Conservation (phyloP, 2,888 invertebrate genomes). For the Drosophila cracens region DNA sequence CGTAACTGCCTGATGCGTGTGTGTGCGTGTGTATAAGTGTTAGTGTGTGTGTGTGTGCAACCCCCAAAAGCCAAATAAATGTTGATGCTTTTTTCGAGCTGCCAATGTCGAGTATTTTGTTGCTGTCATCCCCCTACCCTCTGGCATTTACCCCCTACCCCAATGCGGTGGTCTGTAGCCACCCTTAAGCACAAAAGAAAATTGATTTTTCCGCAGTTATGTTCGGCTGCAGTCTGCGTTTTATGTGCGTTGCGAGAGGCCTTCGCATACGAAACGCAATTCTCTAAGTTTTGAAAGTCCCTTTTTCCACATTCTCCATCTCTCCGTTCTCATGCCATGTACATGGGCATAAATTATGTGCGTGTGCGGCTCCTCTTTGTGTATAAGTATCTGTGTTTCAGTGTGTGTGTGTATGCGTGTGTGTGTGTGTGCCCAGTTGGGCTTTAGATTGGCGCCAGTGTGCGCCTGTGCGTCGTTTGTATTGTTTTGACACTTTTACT, state of each 20-base stretch:
- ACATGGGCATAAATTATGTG: constrained; percentile 75
- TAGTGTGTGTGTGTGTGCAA: constrained; percentile 35
- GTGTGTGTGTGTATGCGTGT: constrained; percentile 3
- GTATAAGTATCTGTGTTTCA: background rate
- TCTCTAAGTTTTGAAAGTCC: constrained; percentile 33
- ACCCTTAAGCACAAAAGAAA: constrained; percentile 70
- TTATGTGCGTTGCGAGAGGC: constrained; percentile 63
- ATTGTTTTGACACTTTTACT: constrained; percentile 77
- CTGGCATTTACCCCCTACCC: background rate
- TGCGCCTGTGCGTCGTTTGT: constrained; percentile 65
- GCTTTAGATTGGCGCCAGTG: constrained; percentile 12
- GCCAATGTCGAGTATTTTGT: background rate
- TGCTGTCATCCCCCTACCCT: background rate
- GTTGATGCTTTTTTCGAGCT: constrained; percentile 41
- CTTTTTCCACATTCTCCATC: constrained; percentile 18
- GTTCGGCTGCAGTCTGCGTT: constrained; percentile 72
- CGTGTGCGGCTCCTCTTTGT: constrained; percentile 34
- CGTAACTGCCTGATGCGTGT: constrained; percentile 40
- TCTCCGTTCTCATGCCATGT: constrained; percentile 14
- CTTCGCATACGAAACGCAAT: constrained; percentile 35
- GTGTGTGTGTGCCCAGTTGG: constrained; percentile 11
- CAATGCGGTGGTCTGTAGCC: background rate
- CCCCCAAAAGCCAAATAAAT: constrained; percentile 50
- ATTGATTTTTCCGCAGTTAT: constrained; percentile 75
- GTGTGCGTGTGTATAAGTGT: constrained; percentile 7